Percentiles rank a stretch among this genome's conserved stretches.
Conservation (phyloP, 2,113 vertebrate genomes). For the Lophius piscatorius region DNA sequence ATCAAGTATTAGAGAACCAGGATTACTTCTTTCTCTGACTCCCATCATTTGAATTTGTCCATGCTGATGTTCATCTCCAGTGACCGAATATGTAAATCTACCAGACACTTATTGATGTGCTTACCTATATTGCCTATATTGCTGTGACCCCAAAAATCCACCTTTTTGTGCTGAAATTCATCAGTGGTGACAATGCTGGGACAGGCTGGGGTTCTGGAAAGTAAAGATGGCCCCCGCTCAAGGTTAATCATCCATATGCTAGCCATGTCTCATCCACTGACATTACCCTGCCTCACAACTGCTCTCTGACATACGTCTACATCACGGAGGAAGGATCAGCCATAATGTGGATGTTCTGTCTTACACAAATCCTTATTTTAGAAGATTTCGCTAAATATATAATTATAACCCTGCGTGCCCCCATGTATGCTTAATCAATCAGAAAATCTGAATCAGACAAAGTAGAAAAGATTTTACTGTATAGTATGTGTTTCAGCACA, state of each 20-base stretch:
- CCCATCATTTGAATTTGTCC: slow-evolving; percentile 9
- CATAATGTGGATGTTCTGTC: slow-evolving; percentile 5
- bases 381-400: slow-evolving; percentile 68
- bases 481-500: neutral
- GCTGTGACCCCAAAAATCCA: slow-evolving; percentile 36
- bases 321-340: neutral
- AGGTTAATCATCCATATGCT: slow-evolving; percentile 44
- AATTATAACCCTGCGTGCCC: slow-evolving; percentile 38
- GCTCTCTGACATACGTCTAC: slow-evolving; percentile 6
- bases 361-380: slow-evolving; percentile 58
- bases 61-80: slow-evolving; percentile 8
- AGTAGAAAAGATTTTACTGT: slow-evolving; percentile 16
- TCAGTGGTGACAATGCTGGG: slow-evolving; percentile 38
- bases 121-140: slow-evolving; percentile 22
- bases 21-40: neutral
- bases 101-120: slow-evolving; percentile 60
- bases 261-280: slow-evolving; percentile 17
- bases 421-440: slow-evolving; percentile 55
- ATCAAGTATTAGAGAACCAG: too few species aligned
- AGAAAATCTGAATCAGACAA: slow-evolving; percentile 21
- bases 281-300: slow-evolving; percentile 8
- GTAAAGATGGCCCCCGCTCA: slow-evolving; percentile 6
- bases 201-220: slow-evolving; percentile 2
- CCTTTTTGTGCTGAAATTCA: slow-evolving; percentile 41
- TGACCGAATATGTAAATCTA: slow-evolving; percentile 46